A percentile compares a stretch with the other conserved stretches of the same genome.
Evolutionary conservation across 2,888 invertebrate genomes (phyloP).

Genomic region (Pachydiplax longipennis): DNA sequence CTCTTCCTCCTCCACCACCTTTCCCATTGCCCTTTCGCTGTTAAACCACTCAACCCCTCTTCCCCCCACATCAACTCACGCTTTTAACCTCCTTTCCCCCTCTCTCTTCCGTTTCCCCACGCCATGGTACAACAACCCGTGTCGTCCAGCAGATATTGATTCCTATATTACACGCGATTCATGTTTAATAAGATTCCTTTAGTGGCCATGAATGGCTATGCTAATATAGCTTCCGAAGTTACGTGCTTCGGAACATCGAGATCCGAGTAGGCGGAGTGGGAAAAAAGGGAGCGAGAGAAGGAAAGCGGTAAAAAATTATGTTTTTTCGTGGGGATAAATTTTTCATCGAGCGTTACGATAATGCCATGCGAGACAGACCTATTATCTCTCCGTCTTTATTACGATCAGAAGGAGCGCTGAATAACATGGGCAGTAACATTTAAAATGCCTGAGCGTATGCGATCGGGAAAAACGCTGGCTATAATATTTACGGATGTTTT

Average conservation of each 20-base stretch:
- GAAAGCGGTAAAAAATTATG: not conserved
- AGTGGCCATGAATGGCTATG: constrained; percentile 38
- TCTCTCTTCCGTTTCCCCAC: not conserved
- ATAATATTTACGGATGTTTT: not conserved
- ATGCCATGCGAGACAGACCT: not conserved
- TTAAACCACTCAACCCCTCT: not conserved
- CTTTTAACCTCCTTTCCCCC: not conserved
- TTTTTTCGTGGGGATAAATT: not conserved
- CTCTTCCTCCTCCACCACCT: not conserved
- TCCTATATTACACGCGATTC: constrained; percentile 40
- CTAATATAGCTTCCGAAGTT: constrained; percentile 34
- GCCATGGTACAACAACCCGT: not conserved
- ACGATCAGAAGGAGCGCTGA: not conserved
- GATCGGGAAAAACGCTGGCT: not conserved
- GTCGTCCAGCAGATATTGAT: constrained; percentile 39
- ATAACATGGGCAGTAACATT: not conserved
- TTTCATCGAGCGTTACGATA: not conserved
- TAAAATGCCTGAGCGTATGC: not conserved
- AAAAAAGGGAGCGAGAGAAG: not conserved
- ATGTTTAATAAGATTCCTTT: constrained; percentile 42
- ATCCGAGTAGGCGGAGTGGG: not conserved
- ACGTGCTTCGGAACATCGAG: not conserved
- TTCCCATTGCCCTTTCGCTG: not conserved
- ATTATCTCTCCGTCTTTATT: not conserved
- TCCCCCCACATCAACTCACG: not conserved